Base-by-base conservation (phyloP, 2,888 invertebrate genomes). In the Apoda limacodes region DNA sequence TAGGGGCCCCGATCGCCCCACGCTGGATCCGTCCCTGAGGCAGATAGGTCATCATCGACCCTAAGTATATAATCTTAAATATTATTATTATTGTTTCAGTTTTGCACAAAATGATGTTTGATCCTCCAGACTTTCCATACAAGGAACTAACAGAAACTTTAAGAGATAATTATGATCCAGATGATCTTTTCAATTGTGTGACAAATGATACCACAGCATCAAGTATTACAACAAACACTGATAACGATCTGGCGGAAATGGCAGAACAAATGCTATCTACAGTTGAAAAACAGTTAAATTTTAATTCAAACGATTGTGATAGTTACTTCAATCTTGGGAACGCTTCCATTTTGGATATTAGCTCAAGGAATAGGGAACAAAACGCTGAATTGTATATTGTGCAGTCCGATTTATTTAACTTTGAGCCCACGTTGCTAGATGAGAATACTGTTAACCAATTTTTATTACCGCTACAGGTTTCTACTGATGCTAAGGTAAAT, bases 391-490 rank as follows among this genome's bases (percentile, higher is more conserved):
- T 65, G 2, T 64, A 52, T 25, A 48, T 69, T 12, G 49, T 69
- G 20, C 66, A 65, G 30, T 35, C 64, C 2, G 74, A 78, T 20
- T 45, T 64, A 22, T 54, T 70, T 21, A 72, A 63, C 39, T 68
- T 64, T 39, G 74, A 68, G 44, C 64, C 78, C 14, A 68, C 60
- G 22, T 47, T 78, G 20, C 46, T 78, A 20, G 78, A 78, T 43
- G 78, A 78, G 30, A 72, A 66, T 41, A 76, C 69, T 10, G 74
- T 78, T 4, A 74, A 76, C 32, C 71, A 78, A 40, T 78, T 78
- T 48, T 54, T 78, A 30, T 45, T 78, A 30, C 76, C 78, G 3
- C 47, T 68, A 32, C 63, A 63, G 44, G 54, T 49, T 28, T 47
- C 63, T 19, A 36, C 52, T 9, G 56, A 52, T 26, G 17, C 17